phyloP scores from a whole-genome alignment of 2,888 invertebrate genomes.

The Tuta absoluta region DNA sequence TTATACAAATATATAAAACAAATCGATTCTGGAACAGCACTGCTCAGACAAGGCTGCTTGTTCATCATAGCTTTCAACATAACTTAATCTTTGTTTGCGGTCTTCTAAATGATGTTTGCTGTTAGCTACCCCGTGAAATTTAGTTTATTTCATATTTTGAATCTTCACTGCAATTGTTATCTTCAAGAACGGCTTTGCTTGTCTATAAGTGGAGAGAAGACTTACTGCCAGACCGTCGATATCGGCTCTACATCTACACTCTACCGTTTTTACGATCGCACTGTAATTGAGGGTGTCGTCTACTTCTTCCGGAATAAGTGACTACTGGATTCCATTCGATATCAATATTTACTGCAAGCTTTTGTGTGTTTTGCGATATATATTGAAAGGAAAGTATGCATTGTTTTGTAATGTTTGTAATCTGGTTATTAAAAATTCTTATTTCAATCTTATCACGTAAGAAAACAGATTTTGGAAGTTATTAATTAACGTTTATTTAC shows the following conservation, averaged over 20 bases:
- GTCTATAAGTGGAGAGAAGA: slow-evolving; percentile 36
- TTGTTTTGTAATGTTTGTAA: too few species aligned
- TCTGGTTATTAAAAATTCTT: too few species aligned
- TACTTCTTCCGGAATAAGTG: slow-evolving; percentile 45
- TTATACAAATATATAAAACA: neutral
- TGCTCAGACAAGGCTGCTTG: neutral
- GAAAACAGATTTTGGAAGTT: too few species aligned
- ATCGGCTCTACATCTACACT: slow-evolving; percentile 37
- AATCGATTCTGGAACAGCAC: neutral
- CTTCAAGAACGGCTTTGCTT: neutral
- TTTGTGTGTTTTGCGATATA: neutral
- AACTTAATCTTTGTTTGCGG: neutral
- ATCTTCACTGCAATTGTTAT: neutral
- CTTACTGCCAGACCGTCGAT: slow-evolving; percentile 45
- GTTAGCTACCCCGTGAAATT: neutral
- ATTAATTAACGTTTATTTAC: too few species aligned
- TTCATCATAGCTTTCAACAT: neutral
- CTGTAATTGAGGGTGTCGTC: slow-evolving; percentile 47
- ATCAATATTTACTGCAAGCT: slow-evolving; percentile 3
- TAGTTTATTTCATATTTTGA: neutral
- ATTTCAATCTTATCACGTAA: too few species aligned
- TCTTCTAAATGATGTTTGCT: neutral
- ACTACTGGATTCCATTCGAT: slow-evolving; percentile 36
- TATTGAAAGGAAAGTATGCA: too few species aligned
- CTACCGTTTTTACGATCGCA: slow-evolving; percentile 47